Base-by-base conservation (phyloP, 2,888 invertebrate genomes). In the Melipona beecheii region DNA sequence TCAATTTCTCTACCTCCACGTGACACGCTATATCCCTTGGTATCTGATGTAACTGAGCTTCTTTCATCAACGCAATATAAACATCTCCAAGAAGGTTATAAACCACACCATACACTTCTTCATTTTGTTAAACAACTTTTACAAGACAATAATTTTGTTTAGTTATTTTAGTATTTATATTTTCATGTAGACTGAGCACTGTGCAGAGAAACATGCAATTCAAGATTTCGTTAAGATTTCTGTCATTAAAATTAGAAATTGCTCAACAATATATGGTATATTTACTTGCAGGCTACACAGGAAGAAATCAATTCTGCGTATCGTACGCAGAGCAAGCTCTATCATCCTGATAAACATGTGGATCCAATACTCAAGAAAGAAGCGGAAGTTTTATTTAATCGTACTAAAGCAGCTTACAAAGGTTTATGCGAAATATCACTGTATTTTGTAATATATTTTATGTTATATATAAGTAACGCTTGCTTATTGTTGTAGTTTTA, bases 231-330 rank as follows among this genome's bases (percentile, higher is more conserved):
- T 54, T 19, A 50, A 69, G 2, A 2, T 56, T 31, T 24, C 21
- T 21, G 19, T 49, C 13, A 6, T 36, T 50, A 17, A 17, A 31
- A 31, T 27, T 17, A 0, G 5, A 21, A 15, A 17, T 73, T n/a
- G 13, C 54, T 43, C 1, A 9, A 49, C 5, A 17, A 36, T 11
- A 43, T 27, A n/a, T 11, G 11, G 2, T n/a, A 13, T 6, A 4
- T 52, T 31, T 66, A 2, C 19, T 88, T 84, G 0, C 93, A 99
- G 99, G 99, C 99, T 13, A 96, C 97, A 60, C 95, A 95, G 72
- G 99, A 99, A 88, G 99, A 99, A 95, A 99, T 99, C 88, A 98
- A 97, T 92, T 97, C 97, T 95, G 98, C 99, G 2, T 99, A 99
- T 94, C 96, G 99, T 84, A 96, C 97, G 75, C 96, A 99, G 78